These are phyloP conservation scores for Thera obeliscata DNA, from an alignment of 2,888 invertebrate genomes.

Conservation along the genomic window DNA sequence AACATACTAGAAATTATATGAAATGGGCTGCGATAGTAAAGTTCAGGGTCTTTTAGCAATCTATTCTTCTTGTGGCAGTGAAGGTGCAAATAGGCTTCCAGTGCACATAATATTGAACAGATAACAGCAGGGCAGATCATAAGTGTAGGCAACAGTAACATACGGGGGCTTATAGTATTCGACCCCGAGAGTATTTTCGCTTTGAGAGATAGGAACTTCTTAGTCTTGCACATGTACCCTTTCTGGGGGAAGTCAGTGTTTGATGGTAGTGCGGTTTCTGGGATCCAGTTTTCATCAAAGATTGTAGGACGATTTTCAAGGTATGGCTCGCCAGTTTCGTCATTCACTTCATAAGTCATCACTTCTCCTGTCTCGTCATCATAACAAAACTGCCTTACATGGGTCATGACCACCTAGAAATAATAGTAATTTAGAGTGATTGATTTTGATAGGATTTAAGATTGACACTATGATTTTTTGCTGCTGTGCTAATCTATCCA, in stretches of 20 bases:
- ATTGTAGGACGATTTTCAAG: slow-evolving; percentile 34
- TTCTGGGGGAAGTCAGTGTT: slow-evolving; percentile 54
- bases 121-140: slow-evolving; percentile 84
- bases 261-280: slow-evolving; percentile 16
- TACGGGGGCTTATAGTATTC: slow-evolving; percentile 71
- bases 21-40: slow-evolving; percentile 89
- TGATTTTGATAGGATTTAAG: too few relatives aligned
- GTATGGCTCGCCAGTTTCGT: slow-evolving; percentile 81
- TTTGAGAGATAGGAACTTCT: slow-evolving; percentile 66
- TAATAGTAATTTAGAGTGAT: neutral
- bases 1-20: slow-evolving; percentile 88
- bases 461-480: too few relatives aligned
- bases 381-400: slow-evolving; percentile 56
- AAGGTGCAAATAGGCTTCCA: slow-evolving; percentile 87
- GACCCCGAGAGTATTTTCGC: slow-evolving; percentile 70
- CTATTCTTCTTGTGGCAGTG: slow-evolving; percentile 88
- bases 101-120: slow-evolving; percentile 75
- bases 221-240: slow-evolving; percentile 62
- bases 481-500: too few relatives aligned
- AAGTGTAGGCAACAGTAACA: slow-evolving; percentile 85
- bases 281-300: slow-evolving; percentile 9
- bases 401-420: slow-evolving; percentile 41
- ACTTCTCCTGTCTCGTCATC: slow-evolving; percentile 84
- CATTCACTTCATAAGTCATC: slow-evolving; percentile 67
- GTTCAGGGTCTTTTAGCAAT: slow-evolving; percentile 78